Conservation (phyloP, 2,888 invertebrate genomes). For the Tineola bisselliella region DNA sequence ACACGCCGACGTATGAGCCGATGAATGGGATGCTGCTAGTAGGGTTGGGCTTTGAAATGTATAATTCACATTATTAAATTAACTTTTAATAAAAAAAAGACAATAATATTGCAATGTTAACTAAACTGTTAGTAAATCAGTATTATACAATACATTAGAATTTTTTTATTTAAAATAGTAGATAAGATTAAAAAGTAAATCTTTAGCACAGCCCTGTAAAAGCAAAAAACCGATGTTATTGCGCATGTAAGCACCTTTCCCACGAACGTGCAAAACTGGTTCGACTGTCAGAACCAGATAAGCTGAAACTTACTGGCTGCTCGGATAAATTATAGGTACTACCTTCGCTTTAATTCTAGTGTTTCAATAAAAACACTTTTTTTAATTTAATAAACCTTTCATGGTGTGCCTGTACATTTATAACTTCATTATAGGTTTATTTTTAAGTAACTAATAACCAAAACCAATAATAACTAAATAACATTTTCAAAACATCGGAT, state of each 20-base stretch:
- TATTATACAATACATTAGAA: too few species aligned
- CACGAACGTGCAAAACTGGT: conserved; percentile 63
- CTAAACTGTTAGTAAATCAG: too few species aligned
- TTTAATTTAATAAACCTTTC: not conserved
- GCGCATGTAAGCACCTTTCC: conserved; percentile 55
- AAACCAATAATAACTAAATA: too few species aligned
- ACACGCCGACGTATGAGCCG: conserved; percentile 21
- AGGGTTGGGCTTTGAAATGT: conserved; percentile 39
- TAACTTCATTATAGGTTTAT: too few species aligned
- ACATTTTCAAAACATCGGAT: too few species aligned
- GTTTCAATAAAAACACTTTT: not conserved
- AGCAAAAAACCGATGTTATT: conserved; percentile 52
- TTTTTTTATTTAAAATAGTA: too few species aligned
- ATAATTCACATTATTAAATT: too few species aligned
- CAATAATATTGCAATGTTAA: too few species aligned
- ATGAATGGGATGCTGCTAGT: conserved; percentile 53
- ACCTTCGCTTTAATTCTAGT: not conserved
- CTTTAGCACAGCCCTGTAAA: conserved; percentile 41
- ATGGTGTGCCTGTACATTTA: too few species aligned
- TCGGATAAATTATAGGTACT: not conserved
- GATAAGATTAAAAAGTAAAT: not conserved
- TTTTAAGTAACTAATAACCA: too few species aligned
- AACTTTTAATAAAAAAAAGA: too few species aligned
- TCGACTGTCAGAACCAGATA: conserved; percentile 40
- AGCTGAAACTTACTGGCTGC: conserved; percentile 49